These are phyloP conservation scores for Leucozona laternaria DNA, from an alignment of 2,888 invertebrate species.

Conservation along the genomic window DNA sequence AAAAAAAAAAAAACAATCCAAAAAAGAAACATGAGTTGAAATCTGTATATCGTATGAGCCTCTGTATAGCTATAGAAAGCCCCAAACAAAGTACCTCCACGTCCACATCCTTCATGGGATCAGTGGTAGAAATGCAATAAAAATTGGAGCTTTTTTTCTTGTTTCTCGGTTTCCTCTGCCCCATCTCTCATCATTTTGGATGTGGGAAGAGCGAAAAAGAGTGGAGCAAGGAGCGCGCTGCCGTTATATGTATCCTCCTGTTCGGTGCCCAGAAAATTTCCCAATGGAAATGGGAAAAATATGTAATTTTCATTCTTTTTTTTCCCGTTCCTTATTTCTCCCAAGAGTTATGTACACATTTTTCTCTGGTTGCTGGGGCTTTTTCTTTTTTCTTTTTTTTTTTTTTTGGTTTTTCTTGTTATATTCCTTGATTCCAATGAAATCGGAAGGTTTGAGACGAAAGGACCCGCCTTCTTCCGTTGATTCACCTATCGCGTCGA, in stretches of 20 bases:
- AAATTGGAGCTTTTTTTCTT: conserved; percentile 70
- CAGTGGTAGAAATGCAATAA: conserved; percentile 73
- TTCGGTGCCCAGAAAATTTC: conserved; percentile 60
- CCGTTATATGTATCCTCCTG: conserved; percentile 57
- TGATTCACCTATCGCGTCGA: conserved; percentile 77
- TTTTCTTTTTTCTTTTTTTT: conserved; percentile 25
- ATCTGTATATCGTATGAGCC: not conserved
- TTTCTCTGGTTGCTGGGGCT: conserved; percentile 69
- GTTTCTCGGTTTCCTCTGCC: conserved; percentile 51
- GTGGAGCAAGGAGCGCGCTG: conserved; percentile 41
- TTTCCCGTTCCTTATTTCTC: conserved; percentile 58
- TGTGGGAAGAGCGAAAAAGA: conserved; percentile 30
- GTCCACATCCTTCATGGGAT: conserved; percentile 67
- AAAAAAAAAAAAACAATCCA: conserved; percentile 18
- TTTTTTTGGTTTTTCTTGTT: conserved; percentile 63
- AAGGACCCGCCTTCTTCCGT: conserved; percentile 76
- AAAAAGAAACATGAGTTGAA: conserved; percentile 29
- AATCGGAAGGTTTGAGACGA: conserved; percentile 71
- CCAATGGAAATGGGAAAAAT: conserved; percentile 75
- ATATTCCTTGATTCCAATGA: conserved; percentile 75
- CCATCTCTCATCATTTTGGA: conserved; percentile 13
- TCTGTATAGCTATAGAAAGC: conserved; percentile 15
- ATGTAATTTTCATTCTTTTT: conserved; percentile 74
- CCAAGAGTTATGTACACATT: conserved; percentile 75
- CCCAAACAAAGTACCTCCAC: conserved; percentile 59